phyloP scores from a whole-genome alignment of 2,113 vertebrate species.

The Petromus typicus region DNA sequence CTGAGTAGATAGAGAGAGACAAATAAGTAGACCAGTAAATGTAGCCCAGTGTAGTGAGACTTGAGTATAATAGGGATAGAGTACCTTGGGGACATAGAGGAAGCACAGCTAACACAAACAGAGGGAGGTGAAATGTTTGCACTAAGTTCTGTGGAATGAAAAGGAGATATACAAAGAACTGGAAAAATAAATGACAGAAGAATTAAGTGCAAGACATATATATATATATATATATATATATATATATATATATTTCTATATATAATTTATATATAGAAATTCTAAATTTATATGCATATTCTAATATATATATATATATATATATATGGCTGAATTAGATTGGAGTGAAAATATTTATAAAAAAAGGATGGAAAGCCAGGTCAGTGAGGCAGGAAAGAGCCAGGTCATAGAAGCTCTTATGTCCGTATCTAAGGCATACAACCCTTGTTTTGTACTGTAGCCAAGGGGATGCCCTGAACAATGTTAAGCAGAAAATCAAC shows the following conservation, averaged over 20 bases:
- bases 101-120: not conserved
- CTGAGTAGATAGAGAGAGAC: not conserved
- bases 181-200: not conserved
- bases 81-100: not conserved
- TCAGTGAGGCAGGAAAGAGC: not conserved
- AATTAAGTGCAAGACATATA: not conserved
- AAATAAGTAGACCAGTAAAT: not conserved
- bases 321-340: not conserved
- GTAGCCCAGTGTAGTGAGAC: not conserved
- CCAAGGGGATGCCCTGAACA: not conserved
- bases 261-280: no score
- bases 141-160: not conserved
- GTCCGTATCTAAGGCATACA: not conserved
- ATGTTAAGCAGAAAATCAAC: constrained; percentile 9
- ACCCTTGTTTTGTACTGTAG: not conserved
- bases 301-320: no score
- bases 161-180: not conserved
- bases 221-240: no score
- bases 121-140: not conserved
- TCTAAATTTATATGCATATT: no score
- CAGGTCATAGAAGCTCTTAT: not conserved
- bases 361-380: not conserved
- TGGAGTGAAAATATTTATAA: not conserved
- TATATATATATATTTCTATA: no score
- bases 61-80: not conserved